Percentiles rank a stretch among this genome's conserved stretches.
phyloP scores from a whole-genome alignment of 2,888 invertebrate species.

The Drosophila cognata region DNA sequence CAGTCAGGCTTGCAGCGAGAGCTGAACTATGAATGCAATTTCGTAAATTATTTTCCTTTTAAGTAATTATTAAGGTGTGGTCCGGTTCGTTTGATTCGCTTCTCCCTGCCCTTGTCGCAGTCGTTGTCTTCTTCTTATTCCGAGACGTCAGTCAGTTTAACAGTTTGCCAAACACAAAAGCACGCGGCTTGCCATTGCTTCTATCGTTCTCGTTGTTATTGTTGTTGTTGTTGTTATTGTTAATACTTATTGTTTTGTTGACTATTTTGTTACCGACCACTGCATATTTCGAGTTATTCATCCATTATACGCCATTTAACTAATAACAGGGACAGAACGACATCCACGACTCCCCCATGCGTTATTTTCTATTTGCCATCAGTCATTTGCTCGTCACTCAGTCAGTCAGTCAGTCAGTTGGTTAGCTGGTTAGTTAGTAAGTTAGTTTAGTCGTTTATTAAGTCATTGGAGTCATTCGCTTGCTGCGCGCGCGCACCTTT shows the following conservation, averaged over 20 bases:
- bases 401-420: constrained; percentile 29
- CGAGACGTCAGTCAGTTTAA: constrained; percentile 47
- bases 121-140: constrained; percentile 28
- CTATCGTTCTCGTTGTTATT: not conserved
- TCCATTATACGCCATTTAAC: constrained; percentile 80
- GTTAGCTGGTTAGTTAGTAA: constrained; percentile 26
- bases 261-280: constrained; percentile 52
- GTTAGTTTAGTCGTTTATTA: constrained; percentile 45
- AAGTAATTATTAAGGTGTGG: constrained; percentile 85
- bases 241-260: constrained; percentile 57
- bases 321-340: constrained; percentile 68
- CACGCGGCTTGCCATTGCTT: constrained; percentile 48
- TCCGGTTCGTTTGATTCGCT: constrained; percentile 54
- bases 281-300: constrained; percentile 69
- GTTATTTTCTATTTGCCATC: constrained; percentile 45
- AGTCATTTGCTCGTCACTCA: constrained; percentile 41
- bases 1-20: constrained; percentile 40
- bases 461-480: constrained; percentile 57
- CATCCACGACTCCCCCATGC: constrained; percentile 6
- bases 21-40: constrained; percentile 84
- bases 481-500: constrained; percentile 17
- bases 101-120: not conserved
- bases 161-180: constrained; percentile 73
- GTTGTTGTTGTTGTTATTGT: constrained; percentile 10
- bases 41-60: constrained; percentile 85